A percentile compares a stretch with the other conserved stretches of the same genome.
phyloP scores from a whole-genome alignment of 2,113 vertebrate species.

The Suricata suricatta region DNA sequence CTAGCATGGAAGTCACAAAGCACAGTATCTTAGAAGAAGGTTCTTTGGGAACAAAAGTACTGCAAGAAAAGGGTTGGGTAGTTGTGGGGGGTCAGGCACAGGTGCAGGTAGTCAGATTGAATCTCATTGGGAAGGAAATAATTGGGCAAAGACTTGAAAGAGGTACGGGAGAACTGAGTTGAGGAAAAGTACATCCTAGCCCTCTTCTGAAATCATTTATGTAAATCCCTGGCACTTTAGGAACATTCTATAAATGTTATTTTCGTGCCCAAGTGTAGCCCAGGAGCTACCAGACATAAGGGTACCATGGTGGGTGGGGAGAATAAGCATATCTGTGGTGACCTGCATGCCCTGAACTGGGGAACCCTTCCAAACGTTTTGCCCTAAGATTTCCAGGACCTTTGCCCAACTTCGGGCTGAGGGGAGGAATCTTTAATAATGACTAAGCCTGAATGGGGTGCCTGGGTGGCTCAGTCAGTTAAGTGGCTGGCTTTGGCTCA shows the following conservation, averaged over 20 bases:
- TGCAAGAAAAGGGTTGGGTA: not conserved
- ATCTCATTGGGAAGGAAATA: not conserved
- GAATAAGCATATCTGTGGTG: not conserved
- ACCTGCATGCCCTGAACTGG: not conserved
- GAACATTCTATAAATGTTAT: not conserved
- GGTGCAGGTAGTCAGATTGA: not conserved
- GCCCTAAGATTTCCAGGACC: not conserved
- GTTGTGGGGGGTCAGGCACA: no score
- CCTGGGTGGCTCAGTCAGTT: no score
- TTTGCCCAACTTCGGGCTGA: not conserved
- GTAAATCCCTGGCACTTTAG: not conserved
- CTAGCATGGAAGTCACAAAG: not conserved
- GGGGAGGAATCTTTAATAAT: not conserved
- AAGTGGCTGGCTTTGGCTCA: no score
- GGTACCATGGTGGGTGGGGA: no score
- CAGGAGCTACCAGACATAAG: not conserved
- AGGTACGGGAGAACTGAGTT: not conserved
- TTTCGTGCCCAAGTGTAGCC: not conserved
- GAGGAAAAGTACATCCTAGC: not conserved
- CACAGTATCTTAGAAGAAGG: not conserved
- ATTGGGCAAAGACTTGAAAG: not conserved
- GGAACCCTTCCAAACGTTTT: not conserved
- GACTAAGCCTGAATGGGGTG: not conserved
- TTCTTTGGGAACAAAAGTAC: not conserved
- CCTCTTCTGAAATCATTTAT: not conserved